A percentile compares a stretch with the other conserved stretches of the same genome.
Evolutionary conservation across 2,888 invertebrate genomes (phyloP).

Genomic region (Eugnorisma glareosa): DNA sequence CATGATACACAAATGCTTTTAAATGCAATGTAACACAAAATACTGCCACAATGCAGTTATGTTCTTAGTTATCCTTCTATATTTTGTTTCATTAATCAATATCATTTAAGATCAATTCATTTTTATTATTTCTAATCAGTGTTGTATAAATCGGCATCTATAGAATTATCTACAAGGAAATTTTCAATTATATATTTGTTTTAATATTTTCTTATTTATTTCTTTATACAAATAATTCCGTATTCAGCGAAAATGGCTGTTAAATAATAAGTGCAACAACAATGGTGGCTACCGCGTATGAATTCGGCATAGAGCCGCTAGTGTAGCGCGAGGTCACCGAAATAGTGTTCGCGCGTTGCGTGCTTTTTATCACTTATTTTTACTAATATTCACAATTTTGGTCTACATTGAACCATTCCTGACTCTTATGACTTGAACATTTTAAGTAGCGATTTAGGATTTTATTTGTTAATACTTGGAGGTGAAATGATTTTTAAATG

Average conservation of each 20-base stretch:
- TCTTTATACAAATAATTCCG: not conserved
- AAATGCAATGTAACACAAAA: constrained; percentile 15
- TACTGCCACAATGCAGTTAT: constrained; percentile 20
- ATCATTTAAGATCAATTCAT: not conserved
- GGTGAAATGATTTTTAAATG: too few relatives aligned
- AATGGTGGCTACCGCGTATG: too few relatives aligned
- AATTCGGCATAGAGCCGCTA: too few relatives aligned
- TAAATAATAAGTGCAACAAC: constrained; percentile 16
- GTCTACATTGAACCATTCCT: too few relatives aligned
- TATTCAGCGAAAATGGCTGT: constrained; percentile 6
- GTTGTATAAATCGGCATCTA: constrained; percentile 42
- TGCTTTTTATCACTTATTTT: too few relatives aligned
- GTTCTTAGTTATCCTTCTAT: constrained; percentile 42
- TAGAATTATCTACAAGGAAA: not conserved
- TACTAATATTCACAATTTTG: too few relatives aligned
- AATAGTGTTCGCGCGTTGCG: too few relatives aligned
- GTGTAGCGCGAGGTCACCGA: too few relatives aligned
- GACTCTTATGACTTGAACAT: too few relatives aligned
- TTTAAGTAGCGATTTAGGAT: too few relatives aligned
- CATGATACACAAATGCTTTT: constrained; percentile 16
- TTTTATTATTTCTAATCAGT: constrained; percentile 11
- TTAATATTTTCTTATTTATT: constrained; percentile 2
- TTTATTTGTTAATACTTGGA: too few relatives aligned
- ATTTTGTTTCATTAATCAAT: constrained; percentile 3
- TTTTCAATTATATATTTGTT: not conserved